Evolutionary conservation across 1,140 invertebrate genomes (phyloP), one percentile per base, ranked within the genome.

Genomic region (Bombus consobrinus): DNA sequence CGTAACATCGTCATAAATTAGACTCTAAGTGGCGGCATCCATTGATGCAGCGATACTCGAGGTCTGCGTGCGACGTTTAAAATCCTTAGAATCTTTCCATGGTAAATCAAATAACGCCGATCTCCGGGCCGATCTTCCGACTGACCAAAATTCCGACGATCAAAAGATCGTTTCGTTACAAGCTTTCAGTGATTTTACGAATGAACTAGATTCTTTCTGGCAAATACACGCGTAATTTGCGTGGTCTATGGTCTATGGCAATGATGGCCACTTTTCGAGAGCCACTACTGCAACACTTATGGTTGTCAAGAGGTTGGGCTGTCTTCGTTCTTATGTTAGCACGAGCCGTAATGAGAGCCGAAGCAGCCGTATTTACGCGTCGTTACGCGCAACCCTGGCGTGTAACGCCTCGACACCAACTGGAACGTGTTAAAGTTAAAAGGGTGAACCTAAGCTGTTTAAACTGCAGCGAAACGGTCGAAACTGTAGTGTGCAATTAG

Each of bases 311-410:
- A 37, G 53, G 62, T 75, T 83, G 62, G 83, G 37, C 47, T 57
- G 77, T 75, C 34, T 57, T 72, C 78, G 53, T 37, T 47, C 10
- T n/a, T n/a, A 6, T 5, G 18, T 41, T 66, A 75, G 32, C 81
- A 68, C 72, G 72, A 83, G 71, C 59, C 28, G 18, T 69, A 28
- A 83, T 8, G 57, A 62, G 62, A 77, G 41, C 32, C 37, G 41
- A n/a, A 28, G 32, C 53, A 15, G 13, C 39, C 37, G 41, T n/a
- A 53, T 83, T 83, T 83, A 83, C 73, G 47, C 73, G 62, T 77
- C 62, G 81, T 83, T 83, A 76, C 73, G 25, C 43, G 32, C 72
- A 75, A 75, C 59, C 59, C 41, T 76, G 53, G 57, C 43, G 69
- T 62, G 43, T 68, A 82, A 74, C 32, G 71, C 28, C 80, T 72